Conservation (phyloP, 2,888 invertebrate species). For the Rhagonycha fulva region DNA sequence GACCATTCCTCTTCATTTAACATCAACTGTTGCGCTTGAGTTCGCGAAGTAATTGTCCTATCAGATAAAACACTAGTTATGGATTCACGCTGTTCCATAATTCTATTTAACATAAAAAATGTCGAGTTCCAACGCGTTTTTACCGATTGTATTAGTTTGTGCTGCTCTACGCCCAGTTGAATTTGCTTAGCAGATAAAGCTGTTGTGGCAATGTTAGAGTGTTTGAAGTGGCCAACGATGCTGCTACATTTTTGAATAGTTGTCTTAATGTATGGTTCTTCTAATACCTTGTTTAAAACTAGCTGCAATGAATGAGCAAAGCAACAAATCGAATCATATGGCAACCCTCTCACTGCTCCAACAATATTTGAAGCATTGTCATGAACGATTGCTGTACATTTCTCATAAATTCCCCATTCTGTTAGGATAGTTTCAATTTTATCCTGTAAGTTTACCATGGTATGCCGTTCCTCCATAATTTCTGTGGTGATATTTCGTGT, state of each 20-base stretch:
- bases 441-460: constrained; percentile 29
- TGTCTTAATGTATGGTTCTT: neutral
- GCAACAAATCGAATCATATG: constrained; percentile 32
- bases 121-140: constrained; percentile 26
- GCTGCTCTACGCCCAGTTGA: constrained; percentile 12
- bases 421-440: constrained; percentile 29
- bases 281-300: constrained; percentile 31
- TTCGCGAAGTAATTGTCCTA: constrained; percentile 18
- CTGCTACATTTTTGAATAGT: constrained; percentile 29
- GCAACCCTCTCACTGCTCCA: constrained; percentile 19
- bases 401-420: constrained; percentile 32
- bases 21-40: no score
- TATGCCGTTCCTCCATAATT: constrained; percentile 32
- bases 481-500: constrained; percentile 31
- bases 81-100: no score
- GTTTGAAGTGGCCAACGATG: constrained; percentile 36
- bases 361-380: constrained; percentile 40
- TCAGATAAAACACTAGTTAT: no score
- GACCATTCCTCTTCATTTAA: no score
- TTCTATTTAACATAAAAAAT: no score
- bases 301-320: constrained; percentile 38
- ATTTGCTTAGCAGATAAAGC: constrained; percentile 25
- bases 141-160: constrained; percentile 27
- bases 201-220: constrained; percentile 31
- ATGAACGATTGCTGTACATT: constrained; percentile 34